These are phyloP conservation scores for Brachynemurus nebulosus DNA, from an alignment of 2,888 invertebrate species.

Conservation along the genomic window DNA sequence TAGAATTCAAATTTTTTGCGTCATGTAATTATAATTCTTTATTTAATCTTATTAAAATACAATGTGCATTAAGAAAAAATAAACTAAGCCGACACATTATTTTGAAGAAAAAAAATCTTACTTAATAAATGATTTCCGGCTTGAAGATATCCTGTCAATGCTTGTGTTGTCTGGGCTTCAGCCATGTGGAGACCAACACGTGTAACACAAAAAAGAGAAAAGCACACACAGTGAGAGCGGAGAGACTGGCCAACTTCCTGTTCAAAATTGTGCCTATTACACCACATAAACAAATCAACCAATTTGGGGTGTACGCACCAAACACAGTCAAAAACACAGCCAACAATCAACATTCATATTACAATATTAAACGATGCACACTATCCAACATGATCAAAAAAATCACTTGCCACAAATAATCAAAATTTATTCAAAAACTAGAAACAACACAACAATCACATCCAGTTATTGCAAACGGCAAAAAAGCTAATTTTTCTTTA, in stretches of 20 bases:
- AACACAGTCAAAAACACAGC: too few relatives aligned
- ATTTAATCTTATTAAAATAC: too few relatives aligned
- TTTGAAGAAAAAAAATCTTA: slow-evolving; percentile 9
- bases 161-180: background rate
- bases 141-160: slow-evolving; percentile 9
- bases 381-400: too few relatives aligned
- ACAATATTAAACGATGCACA: too few relatives aligned
- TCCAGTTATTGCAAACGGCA: too few relatives aligned
- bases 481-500: too few relatives aligned
- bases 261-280: slow-evolving; percentile 1
- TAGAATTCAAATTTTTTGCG: background rate
- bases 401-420: too few relatives aligned
- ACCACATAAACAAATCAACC: background rate
- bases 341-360: too few relatives aligned
- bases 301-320: background rate
- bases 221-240: background rate
- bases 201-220: background rate
- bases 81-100: too few relatives aligned
- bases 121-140: slow-evolving; percentile 11
- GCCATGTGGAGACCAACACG: slow-evolving; percentile 2
- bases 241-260: slow-evolving; percentile 5
- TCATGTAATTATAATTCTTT: background rate
- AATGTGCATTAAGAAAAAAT: too few relatives aligned
- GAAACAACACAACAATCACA: too few relatives aligned
- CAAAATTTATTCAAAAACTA: too few relatives aligned